Evolutionary conservation across 2,888 invertebrate species (phyloP).

Genomic region (Cephus spinipes): DNA sequence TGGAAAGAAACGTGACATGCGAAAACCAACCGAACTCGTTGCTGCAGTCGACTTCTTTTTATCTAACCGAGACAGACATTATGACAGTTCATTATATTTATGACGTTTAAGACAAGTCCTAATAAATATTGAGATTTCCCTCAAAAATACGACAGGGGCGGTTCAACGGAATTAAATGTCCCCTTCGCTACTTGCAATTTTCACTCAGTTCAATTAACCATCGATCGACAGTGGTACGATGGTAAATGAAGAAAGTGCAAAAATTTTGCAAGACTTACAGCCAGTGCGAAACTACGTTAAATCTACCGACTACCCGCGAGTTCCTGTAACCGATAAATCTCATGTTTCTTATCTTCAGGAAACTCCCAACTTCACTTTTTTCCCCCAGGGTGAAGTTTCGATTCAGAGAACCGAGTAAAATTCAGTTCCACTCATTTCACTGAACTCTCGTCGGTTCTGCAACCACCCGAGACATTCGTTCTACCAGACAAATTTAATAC

Average conservation of each 20-base stretch:
- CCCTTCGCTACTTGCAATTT: neutral
- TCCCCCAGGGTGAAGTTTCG: neutral
- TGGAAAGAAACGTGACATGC: neutral
- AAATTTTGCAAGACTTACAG: neutral
- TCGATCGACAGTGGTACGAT: neutral
- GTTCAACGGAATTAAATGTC: neutral
- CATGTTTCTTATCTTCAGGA: neutral
- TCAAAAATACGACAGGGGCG: neutral
- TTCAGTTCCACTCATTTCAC: neutral
- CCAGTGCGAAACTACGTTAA: neutral
- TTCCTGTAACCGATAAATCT: neutral
- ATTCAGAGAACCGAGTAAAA: neutral
- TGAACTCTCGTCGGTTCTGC: neutral
- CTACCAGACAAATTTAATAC: neutral
- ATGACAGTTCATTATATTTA: slow-evolving; percentile 14
- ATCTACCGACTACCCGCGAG: neutral
- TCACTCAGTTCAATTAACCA: neutral
- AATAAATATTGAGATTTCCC: slow-evolving; percentile 19
- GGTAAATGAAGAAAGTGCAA: neutral
- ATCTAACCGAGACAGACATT: neutral
- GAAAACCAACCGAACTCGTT: neutral
- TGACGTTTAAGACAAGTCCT: neutral
- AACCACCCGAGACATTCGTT: neutral
- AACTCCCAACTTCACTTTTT: neutral
- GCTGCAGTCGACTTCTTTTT: neutral